phyloP scores from a whole-genome alignment of 2,113 vertebrate species.

The Monarcha castaneiventris region DNA sequence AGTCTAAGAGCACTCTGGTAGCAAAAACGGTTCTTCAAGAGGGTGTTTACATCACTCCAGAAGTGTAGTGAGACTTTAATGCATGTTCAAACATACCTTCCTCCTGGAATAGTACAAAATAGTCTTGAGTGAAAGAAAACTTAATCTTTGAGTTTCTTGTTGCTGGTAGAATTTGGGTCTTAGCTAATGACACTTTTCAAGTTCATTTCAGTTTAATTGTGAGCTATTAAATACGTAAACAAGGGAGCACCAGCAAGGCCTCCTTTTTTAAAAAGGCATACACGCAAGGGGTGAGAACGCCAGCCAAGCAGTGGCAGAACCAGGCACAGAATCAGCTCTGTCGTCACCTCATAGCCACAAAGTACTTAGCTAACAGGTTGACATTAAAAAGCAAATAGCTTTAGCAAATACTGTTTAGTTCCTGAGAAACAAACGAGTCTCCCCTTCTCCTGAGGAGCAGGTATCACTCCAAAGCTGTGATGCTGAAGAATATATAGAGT shows the following conservation, averaged over 20 bases:
- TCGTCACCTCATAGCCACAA: background rate
- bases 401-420: background rate
- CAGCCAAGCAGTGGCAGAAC: background rate
- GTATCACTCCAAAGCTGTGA: background rate
- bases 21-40: conserved; percentile 12
- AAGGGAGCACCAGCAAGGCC: background rate
- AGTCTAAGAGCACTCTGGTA: background rate
- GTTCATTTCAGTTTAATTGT: background rate
- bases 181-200: background rate
- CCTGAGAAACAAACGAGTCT: background rate
- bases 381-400: background rate
- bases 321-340: background rate
- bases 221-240: conserved; percentile 5
- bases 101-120: background rate
- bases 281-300: background rate
- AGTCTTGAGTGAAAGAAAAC: background rate
- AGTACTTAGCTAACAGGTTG: background rate
- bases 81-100: conserved; percentile 19
- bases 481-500: background rate
- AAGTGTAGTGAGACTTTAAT: background rate
- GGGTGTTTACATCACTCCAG: conserved; percentile 37
- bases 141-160: background rate
- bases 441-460: background rate
- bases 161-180: background rate
- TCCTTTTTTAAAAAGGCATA: background rate